Base-by-base conservation (phyloP, 2,797 vertebrate species). In the Spinus olivaceus region DNA sequence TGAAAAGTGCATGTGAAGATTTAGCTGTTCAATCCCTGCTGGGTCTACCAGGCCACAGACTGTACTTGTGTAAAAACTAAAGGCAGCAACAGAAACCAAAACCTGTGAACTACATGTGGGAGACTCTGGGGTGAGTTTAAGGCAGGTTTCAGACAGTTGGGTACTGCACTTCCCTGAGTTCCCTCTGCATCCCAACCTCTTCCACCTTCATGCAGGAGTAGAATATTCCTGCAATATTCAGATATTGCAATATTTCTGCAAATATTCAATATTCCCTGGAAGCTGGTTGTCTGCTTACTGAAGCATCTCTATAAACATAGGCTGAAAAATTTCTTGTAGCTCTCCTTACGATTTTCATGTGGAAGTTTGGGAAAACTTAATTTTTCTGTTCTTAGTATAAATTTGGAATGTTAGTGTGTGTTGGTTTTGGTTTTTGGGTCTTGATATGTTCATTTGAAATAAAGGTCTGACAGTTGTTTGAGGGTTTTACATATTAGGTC, bases 141-240 rank as follows among this genome's bases (percentile, higher is more conserved):
- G 35, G 44, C 2, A 4, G 18, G 19, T 84, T 92, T 91, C 32
- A 19, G 61, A 23, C 25, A 32, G 64, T 13, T 21, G 23, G 12
- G 46, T 65, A 8, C 47, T 76, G 35, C 1, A 0, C 2, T 80
- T 77, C 17, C 12, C 24, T 0, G 8, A n/a, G 24, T 54, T 76
- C 47, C 27, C 21, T 72, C 35, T 70, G 27, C 56, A 19, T 86
- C 51, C n/a, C 67, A 47, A 2, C 23, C 27, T 70, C 37, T 57
- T 74, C 70, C 50, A 23, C 0, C 0, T 17, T 47, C 2, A 0
- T 16, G 23, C 18, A 51, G 35, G 39, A 77, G 23, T 33, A 41
- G 54, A 57, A 42, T 42, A 42, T 42, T 42, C 41, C 41, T 42
- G 41, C 41, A 42, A 19, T 19, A 42, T 42, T 42, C 18, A 42